Conservation (phyloP, 1,140 invertebrate genomes). For the Thalassaphorura encarpata region DNA sequence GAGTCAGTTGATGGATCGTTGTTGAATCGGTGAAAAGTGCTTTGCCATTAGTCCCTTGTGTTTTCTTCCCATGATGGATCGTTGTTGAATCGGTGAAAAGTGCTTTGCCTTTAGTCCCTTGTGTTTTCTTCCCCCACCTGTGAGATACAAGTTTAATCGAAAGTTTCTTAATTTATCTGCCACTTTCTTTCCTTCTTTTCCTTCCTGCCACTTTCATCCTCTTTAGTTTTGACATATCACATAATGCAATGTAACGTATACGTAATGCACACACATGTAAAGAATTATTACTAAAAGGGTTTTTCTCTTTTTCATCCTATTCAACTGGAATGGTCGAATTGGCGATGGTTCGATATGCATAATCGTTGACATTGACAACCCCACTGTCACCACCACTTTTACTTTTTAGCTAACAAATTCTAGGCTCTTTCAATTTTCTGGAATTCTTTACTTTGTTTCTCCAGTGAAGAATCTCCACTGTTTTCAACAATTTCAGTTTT, state of each 20-base stretch:
- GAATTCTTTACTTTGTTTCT: no score
- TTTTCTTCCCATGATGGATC: no score
- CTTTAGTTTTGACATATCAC: not conserved
- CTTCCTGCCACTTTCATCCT: not conserved
- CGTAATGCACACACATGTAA: not conserved
- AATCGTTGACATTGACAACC: not conserved
- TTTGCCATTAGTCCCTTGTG: no score
- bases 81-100: no score
- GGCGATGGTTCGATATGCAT: not conserved
- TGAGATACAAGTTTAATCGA: no score
- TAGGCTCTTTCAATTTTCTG: no score
- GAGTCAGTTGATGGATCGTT: no score
- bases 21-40: no score
- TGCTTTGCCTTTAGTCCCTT: no score
- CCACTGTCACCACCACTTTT: not conserved
- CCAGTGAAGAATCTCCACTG: not conserved
- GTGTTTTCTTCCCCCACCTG: no score
- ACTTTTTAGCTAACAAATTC: not conserved
- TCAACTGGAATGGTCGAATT: not conserved
- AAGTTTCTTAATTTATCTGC: no score
- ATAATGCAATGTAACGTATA: not conserved
- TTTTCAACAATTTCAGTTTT: not conserved
- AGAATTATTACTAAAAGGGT: not conserved
- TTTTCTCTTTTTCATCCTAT: not conserved
- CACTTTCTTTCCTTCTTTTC: no score